Base-by-base conservation (phyloP, 2,797 vertebrate genomes). In the Amblyopsis hoosieri region DNA sequence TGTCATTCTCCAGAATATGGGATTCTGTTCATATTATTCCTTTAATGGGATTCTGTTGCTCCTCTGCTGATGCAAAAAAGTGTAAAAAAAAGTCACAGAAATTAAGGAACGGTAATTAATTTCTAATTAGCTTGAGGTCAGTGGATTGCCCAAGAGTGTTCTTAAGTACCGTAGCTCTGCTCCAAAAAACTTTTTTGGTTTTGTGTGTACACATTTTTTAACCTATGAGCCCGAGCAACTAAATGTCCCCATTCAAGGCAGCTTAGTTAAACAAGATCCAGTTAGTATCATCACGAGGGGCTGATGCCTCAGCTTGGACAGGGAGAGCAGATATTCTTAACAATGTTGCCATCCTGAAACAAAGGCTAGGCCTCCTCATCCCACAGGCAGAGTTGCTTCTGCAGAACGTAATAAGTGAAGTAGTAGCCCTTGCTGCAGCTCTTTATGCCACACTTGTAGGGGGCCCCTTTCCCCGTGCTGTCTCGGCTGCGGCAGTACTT, bases 371-470 rank as follows among this genome's bases (percentile, higher is more conserved):
- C 92, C 62, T 98, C 97, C 73, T 98, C 97, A 0, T 98, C 96
- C 97, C 97, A 98, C 51, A 97, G 93, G 58, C 97, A 99, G 1
- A 98, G 94, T 84, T 97, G 97, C 80, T 94, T 95, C 73, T 95
- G 96, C 0, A 95, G 91, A 72, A 97, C 96, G 0, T 94, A 95
- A 85, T 94, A 99, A 51, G 95, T 86, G 4, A 99, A 99, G 79
- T 90, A 88, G 89, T 96, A 98, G 83, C 89, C 94, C 84, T 98
- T 98, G 89, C 95, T 96, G 92, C 97, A 99, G 91, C 97, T 99
- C 82, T 95, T 96, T 82, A 99, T 99, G 85, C 97, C 97, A 0
- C 97, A 99, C 72, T 97, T 98, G 91, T 98, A 99, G 17, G 95
- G 94, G 0, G 89, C 87, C 0, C 93, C 87, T 69, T 90, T 94